Conservation (phyloP, 2,888 invertebrate species). For the Scaeva pyrastri region DNA sequence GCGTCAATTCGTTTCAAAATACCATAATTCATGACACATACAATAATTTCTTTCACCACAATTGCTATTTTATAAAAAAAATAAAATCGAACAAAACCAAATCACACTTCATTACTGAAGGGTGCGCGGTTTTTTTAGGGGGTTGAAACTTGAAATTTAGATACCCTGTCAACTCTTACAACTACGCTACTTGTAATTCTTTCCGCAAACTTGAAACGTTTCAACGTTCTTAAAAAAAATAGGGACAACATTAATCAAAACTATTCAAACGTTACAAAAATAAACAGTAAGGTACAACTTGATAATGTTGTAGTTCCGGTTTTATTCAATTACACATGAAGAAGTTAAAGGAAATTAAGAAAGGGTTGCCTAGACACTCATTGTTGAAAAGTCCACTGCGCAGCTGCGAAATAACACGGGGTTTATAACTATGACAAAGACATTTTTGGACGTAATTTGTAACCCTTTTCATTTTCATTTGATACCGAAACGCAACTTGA, state of each 20-base stretch:
- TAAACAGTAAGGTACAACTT: slow-evolving; percentile 11
- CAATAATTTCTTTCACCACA: slow-evolving; percentile 12
- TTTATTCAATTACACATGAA: neutral
- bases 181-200: neutral
- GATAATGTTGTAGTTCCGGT: slow-evolving; percentile 41
- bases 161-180: neutral
- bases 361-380: slow-evolving; percentile 9
- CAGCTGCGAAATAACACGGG: slow-evolving; percentile 52
- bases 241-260: slow-evolving; percentile 34
- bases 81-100: slow-evolving; percentile 17
- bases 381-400: slow-evolving; percentile 42
- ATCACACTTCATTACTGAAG: slow-evolving; percentile 22
- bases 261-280: slow-evolving; percentile 39
- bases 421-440: slow-evolving; percentile 40
- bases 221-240: slow-evolving; percentile 2
- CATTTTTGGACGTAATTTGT: slow-evolving; percentile 29
- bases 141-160: slow-evolving; percentile 1
- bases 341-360: slow-evolving; percentile 10
- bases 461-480: neutral
- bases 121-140: neutral
- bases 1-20: neutral
- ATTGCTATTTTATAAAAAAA: neutral
- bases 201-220: slow-evolving; percentile 23
- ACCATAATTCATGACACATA: slow-evolving; percentile 1
- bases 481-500: neutral